A percentile compares a stretch with the other conserved stretches of the same genome.
These are phyloP conservation scores for Plebejus anna DNA, from an alignment of 2,888 invertebrate species.

Conservation along the genomic window DNA sequence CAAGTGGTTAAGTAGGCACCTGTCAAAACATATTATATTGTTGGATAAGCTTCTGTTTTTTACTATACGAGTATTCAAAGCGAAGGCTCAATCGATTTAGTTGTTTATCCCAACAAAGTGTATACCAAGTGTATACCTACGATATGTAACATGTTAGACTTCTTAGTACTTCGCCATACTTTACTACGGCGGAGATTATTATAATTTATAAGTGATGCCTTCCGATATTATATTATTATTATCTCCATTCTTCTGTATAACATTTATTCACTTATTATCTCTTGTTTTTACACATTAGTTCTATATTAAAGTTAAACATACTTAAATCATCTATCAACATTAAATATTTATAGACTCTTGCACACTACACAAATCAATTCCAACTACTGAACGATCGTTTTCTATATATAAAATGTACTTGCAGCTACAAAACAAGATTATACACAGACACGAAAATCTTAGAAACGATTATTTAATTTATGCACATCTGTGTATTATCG, in stretches of 20 bases:
- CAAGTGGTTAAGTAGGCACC: background rate
- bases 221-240: too few relatives aligned
- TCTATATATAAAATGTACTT: background rate
- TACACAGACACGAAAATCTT: background rate
- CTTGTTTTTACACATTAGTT: too few relatives aligned
- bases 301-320: too few relatives aligned
- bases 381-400: too few relatives aligned
- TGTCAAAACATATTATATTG: slow-evolving; percentile 2
- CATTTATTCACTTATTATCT: background rate
- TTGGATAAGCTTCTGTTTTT: background rate
- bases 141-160: too few relatives aligned
- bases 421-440: background rate
- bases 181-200: too few relatives aligned
- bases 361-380: background rate
- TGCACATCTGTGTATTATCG: slow-evolving; percentile 9
- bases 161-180: too few relatives aligned
- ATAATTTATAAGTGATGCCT: too few relatives aligned
- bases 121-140: too few relatives aligned
- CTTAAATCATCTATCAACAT: background rate
- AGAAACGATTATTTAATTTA: slow-evolving; percentile 1
- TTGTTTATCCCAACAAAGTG: too few relatives aligned
- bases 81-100: too few relatives aligned
- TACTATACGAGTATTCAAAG: background rate
- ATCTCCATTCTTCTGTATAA: background rate
- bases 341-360: background rate